Evolutionary conservation across 2,888 invertebrate species (phyloP), one percentile per base, ranked within the genome.

Genomic region (Steinernema hermaphroditum): DNA sequence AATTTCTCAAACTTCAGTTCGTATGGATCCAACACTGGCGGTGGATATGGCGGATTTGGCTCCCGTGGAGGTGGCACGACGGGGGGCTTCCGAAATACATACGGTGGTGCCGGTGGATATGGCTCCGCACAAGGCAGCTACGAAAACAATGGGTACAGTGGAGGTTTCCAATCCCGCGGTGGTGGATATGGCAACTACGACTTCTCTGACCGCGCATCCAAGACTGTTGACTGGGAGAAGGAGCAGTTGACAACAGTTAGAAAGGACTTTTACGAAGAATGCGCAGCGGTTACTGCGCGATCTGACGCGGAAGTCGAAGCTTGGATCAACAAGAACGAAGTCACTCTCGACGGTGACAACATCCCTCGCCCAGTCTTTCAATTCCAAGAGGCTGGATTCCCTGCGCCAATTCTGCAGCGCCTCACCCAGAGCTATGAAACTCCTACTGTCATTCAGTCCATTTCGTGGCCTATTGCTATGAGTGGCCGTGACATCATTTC

Each of bases 391-490:
- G 93, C 93, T 68, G 92, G 92, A 69, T 94, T 94, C 86, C 94
- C 95, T 44, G 92, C 9, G 4, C 0, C 29, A 1, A 14, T 74
- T n/a, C 43, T 27, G 24, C 16, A 41, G 1, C 32, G 12, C 1
- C 69, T 74, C 8, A 24, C 16, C 27, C 14, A 46, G 19, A 29
- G 8, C 16, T 74, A 43, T 43, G 29, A 37, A 2, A 2, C 29
- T 4, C 78, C 78, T 2, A 74, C 80, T 14, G 72, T 77, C 27
- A 79, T 86, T 62, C 93, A 96, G 88, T 89, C 92, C 75, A 95
- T 96, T 88, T 92, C 93, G 0, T 96, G 96, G 96, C 96, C 96
- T 0, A 90, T 96, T 75, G 89, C 95, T 0, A 88, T 96, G 27
- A 91, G 91, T 16, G 72, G 72, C 0, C 72, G 68, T 22, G 72